Evolutionary conservation across 1,140 invertebrate genomes (phyloP), one percentile per base, ranked within the genome.

Genomic region (Caligus rogercresseyi): DNA sequence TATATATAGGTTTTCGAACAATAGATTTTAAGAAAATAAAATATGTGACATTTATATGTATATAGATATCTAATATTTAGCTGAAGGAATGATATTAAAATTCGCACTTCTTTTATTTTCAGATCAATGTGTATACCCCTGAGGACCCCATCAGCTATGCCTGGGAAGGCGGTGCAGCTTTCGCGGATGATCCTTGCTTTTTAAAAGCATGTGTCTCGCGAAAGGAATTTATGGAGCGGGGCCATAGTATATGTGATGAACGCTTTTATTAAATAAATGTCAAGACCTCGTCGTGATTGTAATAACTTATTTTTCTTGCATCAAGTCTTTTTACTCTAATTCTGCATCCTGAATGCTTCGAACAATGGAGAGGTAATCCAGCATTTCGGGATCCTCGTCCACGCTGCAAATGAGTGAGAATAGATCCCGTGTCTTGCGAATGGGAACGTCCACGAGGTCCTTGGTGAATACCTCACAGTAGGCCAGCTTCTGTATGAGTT

Each of bases 201-300:
- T 77, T 80, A 24, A 81, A 78, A 3, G 78, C 83, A 67, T 74
- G 83, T 55, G 80, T 93, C 4, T 85, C 85, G 0, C 83, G 81
- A 70, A 83, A 89, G 67, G 83, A 91, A 65, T 96, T 90, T 73
- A 87, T 93, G 58, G 89, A 94, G 72, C 79, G 84, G 69, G 90
- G 90, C 16, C 78, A 82, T 64, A 71, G 74, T 13, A 69, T 83
- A 13, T 83, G 82, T 67, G 77, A 78, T 67, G 81, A 85, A 67
- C 77, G 79, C 69, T 86, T 86, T 73, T 82, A 85, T 70, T 43
- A 43, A 43, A 11, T 11, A 43, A 43, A 43, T 7, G n/a, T 43
- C 7, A 11, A 43, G 7, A 11, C n/a, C n/a, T 43, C 7, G n/a
- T 11, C n/a, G 31, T 43, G n/a, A n/a, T n/a, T n/a, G n/a, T n/a